A percentile compares a stretch with the other conserved stretches of the same genome.
These are phyloP conservation scores for Pandemis cinnamomeana DNA, from an alignment of 2,888 invertebrate species.

Conservation along the genomic window DNA sequence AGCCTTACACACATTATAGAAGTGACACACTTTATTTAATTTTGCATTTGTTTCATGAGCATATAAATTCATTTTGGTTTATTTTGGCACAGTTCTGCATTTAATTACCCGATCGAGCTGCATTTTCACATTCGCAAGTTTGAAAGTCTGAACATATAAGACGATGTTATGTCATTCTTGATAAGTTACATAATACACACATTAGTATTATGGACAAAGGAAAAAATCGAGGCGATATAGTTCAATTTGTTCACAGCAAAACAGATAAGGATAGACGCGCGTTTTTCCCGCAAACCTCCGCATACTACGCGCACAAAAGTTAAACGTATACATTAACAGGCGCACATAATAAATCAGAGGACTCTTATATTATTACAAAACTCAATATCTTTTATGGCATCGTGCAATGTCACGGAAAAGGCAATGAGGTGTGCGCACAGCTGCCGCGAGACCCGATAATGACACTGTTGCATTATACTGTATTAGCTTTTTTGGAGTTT, in stretches of 20 bases:
- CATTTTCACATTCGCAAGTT: not conserved
- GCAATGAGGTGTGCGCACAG: constrained; percentile 80
- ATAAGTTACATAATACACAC: too few species aligned
- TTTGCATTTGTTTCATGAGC: too few species aligned
- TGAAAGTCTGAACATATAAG: too few species aligned
- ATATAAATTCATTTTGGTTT: too few species aligned
- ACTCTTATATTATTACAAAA: constrained; percentile 69
- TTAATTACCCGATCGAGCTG: too few species aligned
- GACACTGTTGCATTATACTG: constrained; percentile 60
- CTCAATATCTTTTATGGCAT: constrained; percentile 77
- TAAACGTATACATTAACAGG: constrained; percentile 26
- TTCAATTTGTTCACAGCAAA: too few species aligned
- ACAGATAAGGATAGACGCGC: not conserved
- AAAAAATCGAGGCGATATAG: too few species aligned
- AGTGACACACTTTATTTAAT: constrained; percentile 36
- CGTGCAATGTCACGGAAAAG: constrained; percentile 80
- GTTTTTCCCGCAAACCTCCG: not conserved
- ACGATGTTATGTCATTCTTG: not conserved
- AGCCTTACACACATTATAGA: constrained; percentile 59
- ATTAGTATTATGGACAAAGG: too few species aligned
- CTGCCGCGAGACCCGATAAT: constrained; percentile 70
- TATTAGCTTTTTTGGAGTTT: constrained; percentile 42
- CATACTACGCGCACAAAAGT: not conserved
- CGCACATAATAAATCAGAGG: constrained; percentile 55
- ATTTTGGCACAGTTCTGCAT: too few species aligned